Percentiles rank a stretch among this genome's conserved stretches.
Conservation (phyloP, 2,888 invertebrate genomes). For the Eupithecia subumbrata region DNA sequence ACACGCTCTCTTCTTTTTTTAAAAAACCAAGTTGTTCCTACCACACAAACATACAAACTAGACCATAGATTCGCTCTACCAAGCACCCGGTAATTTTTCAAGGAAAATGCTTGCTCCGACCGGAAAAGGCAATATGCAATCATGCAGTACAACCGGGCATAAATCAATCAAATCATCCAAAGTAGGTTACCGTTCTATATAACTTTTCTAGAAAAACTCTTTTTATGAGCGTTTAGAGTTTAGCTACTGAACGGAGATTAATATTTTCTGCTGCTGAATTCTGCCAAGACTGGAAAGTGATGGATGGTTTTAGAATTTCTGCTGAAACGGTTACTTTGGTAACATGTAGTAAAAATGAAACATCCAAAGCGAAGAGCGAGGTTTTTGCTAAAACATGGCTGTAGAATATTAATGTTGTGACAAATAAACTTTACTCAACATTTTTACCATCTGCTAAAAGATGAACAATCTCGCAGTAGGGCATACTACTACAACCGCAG, state of each 20-base stretch:
- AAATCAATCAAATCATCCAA: constrained; percentile 44
- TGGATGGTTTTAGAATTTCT: constrained; percentile 14
- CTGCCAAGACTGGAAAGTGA: constrained; percentile 14
- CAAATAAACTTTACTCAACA: background rate
- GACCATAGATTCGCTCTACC: constrained; percentile 59
- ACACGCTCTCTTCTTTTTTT: background rate
- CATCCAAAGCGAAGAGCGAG: background rate
- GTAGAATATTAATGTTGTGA: background rate
- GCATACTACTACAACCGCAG: too few relatives aligned
- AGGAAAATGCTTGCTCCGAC: constrained; percentile 56
- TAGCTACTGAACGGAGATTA: constrained; percentile 9
- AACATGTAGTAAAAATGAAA: background rate
- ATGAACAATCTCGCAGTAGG: too few relatives aligned
- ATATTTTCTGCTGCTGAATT: constrained; percentile 20
- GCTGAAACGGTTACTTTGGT: constrained; percentile 1
- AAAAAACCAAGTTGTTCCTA: background rate
- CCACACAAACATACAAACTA: constrained; percentile 8
- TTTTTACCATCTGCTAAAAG: too few relatives aligned
- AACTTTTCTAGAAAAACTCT: constrained; percentile 37
- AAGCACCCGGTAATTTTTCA: constrained; percentile 70
- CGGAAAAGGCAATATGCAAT: constrained; percentile 55
- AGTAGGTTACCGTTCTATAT: constrained; percentile 32
- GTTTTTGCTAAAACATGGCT: background rate
- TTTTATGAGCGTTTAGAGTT: constrained; percentile 15
- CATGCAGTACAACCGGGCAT: constrained; percentile 49